Evolutionary conservation across 2,888 invertebrate genomes (phyloP).

Genomic region (Strigamia crassipes): DNA sequence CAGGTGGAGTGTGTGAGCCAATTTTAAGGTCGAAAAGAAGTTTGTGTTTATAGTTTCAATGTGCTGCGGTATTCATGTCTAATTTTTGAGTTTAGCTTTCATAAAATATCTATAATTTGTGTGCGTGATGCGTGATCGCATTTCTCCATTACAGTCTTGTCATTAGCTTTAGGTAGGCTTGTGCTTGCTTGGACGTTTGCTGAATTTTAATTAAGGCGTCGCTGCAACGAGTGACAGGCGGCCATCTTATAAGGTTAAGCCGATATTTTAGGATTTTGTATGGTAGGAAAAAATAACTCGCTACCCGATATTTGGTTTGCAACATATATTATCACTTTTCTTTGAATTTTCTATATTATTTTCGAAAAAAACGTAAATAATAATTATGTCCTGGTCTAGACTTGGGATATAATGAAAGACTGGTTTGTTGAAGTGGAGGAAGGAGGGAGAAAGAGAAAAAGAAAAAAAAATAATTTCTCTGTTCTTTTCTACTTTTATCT

Average conservation of each 20-base stretch:
- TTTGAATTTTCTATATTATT: background rate
- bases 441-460: background rate
- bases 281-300: background rate
- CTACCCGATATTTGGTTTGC: background rate
- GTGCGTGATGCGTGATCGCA: background rate
- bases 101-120: background rate
- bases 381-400: background rate
- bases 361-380: background rate
- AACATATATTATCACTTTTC: background rate
- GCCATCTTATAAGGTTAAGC: background rate
- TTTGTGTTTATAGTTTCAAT: no score
- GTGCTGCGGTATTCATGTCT: background rate
- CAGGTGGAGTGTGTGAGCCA: no score
- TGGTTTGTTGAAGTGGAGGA: background rate
- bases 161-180: background rate
- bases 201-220: background rate
- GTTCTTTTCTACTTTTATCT: background rate
- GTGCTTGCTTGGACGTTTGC: background rate
- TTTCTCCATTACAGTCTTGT: slow-evolving; percentile 4
- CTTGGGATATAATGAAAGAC: background rate
- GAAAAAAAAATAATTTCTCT: background rate
- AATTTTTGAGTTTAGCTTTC: background rate
- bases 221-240: background rate
- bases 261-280: background rate
- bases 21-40: no score